Evolutionary conservation across 2,888 invertebrate species (phyloP).

Genomic region (Protula sp.): DNA sequence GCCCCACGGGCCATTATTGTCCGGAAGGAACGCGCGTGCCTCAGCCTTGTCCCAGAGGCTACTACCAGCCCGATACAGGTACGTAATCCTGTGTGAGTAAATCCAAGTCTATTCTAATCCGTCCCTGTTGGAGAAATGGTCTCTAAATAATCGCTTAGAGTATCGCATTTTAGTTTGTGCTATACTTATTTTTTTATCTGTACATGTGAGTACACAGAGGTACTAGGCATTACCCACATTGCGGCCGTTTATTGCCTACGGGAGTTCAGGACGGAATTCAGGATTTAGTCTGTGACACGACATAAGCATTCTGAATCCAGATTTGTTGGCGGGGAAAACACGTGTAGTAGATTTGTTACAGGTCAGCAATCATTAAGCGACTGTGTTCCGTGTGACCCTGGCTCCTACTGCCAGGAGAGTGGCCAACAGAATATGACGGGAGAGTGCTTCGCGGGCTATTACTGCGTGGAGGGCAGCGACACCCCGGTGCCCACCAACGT

Average conservation of each 20-base stretch:
- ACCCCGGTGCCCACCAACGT: conserved; percentile 40
- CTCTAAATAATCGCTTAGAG: background rate
- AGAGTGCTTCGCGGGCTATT: conserved; percentile 40
- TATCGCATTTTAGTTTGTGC: background rate
- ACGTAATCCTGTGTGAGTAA: no score
- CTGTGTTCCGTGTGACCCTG: conserved; percentile 41
- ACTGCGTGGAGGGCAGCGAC: conserved; percentile 35
- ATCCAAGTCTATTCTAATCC: background rate
- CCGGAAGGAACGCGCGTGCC: conserved; percentile 38
- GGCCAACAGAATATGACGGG: conserved; percentile 29
- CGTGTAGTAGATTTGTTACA: no score
- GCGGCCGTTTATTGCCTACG: no score
- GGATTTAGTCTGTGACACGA: no score
- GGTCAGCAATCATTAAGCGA: conserved; percentile 30
- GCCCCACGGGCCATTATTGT: conserved; percentile 45
- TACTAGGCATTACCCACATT: no score
- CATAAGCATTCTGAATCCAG: no score
- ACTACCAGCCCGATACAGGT: conserved; percentile 41
- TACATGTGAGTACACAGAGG: no score
- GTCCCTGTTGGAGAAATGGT: background rate
- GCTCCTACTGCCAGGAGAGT: conserved; percentile 37
- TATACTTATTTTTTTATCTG: no score
- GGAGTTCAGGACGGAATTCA: no score
- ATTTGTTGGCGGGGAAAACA: no score
- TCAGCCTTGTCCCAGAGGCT: conserved; percentile 38